Percentiles rank a stretch among this genome's conserved stretches.
phyloP scores from a whole-genome alignment of 2,113 vertebrate species.

The Varanus komodoensis region DNA sequence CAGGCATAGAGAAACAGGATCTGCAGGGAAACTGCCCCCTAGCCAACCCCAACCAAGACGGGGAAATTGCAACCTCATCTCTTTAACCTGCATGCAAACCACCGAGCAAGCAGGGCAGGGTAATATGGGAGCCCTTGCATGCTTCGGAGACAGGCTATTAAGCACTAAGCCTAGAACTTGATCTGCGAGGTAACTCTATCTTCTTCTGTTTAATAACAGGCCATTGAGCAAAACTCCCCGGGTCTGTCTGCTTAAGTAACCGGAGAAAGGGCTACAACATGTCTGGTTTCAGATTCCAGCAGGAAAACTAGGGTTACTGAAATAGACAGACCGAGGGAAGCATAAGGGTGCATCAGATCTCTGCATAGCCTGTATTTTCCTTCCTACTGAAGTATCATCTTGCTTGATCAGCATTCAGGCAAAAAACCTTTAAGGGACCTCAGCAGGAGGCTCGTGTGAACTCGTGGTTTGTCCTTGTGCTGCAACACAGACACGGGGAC shows the following conservation, averaged over 20 bases:
- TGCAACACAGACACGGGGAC: not conserved
- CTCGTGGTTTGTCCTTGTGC: not conserved
- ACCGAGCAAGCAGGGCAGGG: rapidly evolving
- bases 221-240: slow-evolving; percentile 58
- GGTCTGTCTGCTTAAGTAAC: not conserved
- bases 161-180: slow-evolving; percentile 29
- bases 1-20: not conserved
- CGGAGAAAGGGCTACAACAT: not conserved
- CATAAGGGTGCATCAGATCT: not conserved
- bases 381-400: not conserved
- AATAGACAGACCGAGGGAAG: not conserved
- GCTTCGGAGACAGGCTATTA: rapidly evolving
- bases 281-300: slow-evolving; percentile 3
- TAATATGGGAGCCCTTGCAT: not conserved
- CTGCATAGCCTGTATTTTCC: not conserved
- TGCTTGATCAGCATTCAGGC: not conserved
- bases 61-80: rapidly evolving
- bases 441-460: not conserved
- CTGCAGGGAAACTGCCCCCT: slow-evolving; percentile 20
- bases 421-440: not conserved
- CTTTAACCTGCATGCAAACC: not conserved
- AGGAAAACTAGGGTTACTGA: rapidly evolving
- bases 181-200: slow-evolving; percentile 48
- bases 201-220: slow-evolving; percentile 51
- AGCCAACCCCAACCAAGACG: not conserved